A percentile compares a stretch with the other conserved stretches of the same genome.
phyloP scores from a whole-genome alignment of 2,113 vertebrate species.

The Irena cyanogastra region DNA sequence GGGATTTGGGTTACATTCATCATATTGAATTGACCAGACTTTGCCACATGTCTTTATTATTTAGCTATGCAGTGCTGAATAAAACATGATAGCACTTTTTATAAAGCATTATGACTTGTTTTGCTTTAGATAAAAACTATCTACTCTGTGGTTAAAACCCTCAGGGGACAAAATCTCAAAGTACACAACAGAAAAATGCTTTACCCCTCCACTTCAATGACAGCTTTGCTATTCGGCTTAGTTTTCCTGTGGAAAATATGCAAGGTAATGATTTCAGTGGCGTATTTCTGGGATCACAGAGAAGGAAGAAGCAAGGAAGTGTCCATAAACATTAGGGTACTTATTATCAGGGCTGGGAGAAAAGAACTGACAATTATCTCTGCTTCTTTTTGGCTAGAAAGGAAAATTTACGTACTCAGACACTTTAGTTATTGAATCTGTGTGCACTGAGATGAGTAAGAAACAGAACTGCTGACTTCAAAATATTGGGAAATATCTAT shows the following conservation, averaged over 20 bases:
- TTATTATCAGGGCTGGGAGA: not conserved
- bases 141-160: not conserved
- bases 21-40: not conserved
- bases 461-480: not conserved
- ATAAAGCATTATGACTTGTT: not conserved
- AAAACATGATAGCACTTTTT: not conserved
- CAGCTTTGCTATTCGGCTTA: not conserved
- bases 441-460: not conserved
- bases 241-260: not conserved
- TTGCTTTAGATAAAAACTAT: not conserved
- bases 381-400: not conserved
- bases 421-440: not conserved
- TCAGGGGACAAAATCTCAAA: not conserved
- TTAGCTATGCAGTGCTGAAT: not conserved
- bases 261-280: not conserved
- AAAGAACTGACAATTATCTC: not conserved
- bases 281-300: not conserved
- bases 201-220: not conserved
- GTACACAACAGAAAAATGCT: not conserved
- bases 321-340: not conserved
- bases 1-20: not conserved
- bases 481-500: not conserved
- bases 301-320: not conserved
- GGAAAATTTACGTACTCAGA: not conserved
- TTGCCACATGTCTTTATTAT: not conserved